Base-by-base conservation (phyloP, 2,113 vertebrate species). In the Carassius gibelio region DNA sequence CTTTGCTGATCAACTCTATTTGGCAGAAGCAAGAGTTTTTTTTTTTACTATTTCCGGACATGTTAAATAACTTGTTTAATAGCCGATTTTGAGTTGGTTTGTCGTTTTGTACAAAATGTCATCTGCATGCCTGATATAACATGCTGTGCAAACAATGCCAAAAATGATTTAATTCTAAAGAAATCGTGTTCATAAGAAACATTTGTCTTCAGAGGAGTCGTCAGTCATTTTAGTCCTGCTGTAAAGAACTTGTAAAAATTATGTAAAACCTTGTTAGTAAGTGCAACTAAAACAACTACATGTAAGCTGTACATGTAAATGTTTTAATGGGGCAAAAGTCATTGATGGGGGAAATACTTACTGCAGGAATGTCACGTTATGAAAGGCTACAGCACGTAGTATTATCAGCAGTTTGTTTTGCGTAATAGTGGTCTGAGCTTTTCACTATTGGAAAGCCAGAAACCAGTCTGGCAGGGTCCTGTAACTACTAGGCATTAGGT, bases 381-480 rank as follows among this genome's bases (percentile, higher is more conserved):
- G 19, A 17, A 59, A 59, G 30, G 66, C 30, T 69, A 38, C 34
- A 61, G 14, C 34, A 34, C 7, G 30, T 21, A 38, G 21, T 55
- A 55, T 76, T 38, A 38, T 4, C 34, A 38, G 4, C 5, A 38
- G 6, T 2, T 36, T 8, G 34, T 38, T 21, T 64, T 64, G 36
- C 36, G 2, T n/a, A 78, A 78, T 15, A 55, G 15, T 76, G 30
- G 17, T 19, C n/a, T 80, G 6, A 19, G 10, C n/a, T 80, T 14
- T 61, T 61, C 13, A 4, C 5, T 61, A 26, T 64, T 17, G 57
- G 21, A 62, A 38, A 15, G 57, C 4, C 50, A 77, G 9, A 62
- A 42, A 62, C 57, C 77, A 23, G 36, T 62, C 62, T 62, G 59
- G 36, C 57, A 62, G 57, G 57, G 11, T 80, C 57, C 57, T 79